Evolutionary conservation across 2,888 invertebrate species (phyloP), one percentile per base, ranked within the genome.

Genomic region (Chorisops tibialis): DNA sequence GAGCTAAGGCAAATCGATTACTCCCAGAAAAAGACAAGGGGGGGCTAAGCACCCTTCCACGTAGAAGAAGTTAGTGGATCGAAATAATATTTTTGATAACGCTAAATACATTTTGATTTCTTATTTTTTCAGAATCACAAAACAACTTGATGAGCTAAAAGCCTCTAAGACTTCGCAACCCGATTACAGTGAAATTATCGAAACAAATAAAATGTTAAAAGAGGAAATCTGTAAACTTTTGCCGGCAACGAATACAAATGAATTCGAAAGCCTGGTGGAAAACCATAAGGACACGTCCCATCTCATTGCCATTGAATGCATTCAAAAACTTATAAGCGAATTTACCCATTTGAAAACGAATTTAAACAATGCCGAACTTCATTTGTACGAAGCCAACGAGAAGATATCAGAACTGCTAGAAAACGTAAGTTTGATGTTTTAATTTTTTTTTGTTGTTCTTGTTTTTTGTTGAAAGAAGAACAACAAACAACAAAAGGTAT

Each of bases 361-460:
- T 18, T 70, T 76, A 62, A 75, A 72, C 58, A 67, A 71, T 2
- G 75, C 75, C 11, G 78, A 78, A 56, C 66, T 78, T 38, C 78
- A 78, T 63, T 67, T 78, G 30, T 78, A 78, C 63, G 78, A 78
- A 65, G 78, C 78, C 14, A 78, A 78, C 64, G 78, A 78, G 65
- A 78, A 78, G 70, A 77, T 77, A 60, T 70, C 78, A 0, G 78
- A 78, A 63, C 69, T 78, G 1, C 66, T 77, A 58, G 78, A 78
- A 66, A 75, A 75, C 65, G 78, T 78, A 67, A 71, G 70, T 63
- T 22, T 41, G 5, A 35, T 35, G 50, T 50, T 14, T n/a, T n/a
- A n/a, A n/a, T n/a, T n/a, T 14, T 11, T 19, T 45, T 4, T 9
- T 24, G 5, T 50, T 30, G 30, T 21, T 48, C 2, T 21, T 48